Evolutionary conservation across 2,113 vertebrate species (phyloP), one percentile per base, ranked within the genome.

Genomic region (Sinocyclocheilus maitianheensis): DNA sequence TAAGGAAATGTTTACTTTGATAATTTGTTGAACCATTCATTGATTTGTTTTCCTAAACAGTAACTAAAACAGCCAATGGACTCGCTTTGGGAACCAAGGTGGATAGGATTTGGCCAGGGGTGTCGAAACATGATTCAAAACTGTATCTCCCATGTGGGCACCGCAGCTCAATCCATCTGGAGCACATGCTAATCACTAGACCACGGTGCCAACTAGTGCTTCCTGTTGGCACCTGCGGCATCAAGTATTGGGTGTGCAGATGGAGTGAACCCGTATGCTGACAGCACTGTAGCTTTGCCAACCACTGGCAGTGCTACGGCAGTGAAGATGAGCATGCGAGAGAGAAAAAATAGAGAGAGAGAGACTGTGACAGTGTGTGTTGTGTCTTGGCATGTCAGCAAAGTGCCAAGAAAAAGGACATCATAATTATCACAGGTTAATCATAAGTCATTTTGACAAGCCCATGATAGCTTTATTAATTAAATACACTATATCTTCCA

Each of bases 171-270:
- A 81, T 67, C 60, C 60, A 69, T 82, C 63, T 82, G 26, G 43
- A 69, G 62, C 80, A 51, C 80, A 82, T 53, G 80, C 80, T 82
- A 82, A 82, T 69, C 62, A 82, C 43, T 69, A 69, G 43, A 83
- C 81, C 67, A 83, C 67, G 48, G 51, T 34, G 67, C 67, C 81
- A 83, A 43, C 81, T 58, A 58, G 67, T 72, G 81, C 30, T 69
- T 69, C 26, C 48, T 55, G 48, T 53, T 83, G 67, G 65, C 51
- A 55, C 67, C 48, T 55, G 22, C 30, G 26, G 40, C 18, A 20
- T 53, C 43, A 51, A 69, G 46, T 67, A 26, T 46, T 63, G 46
- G 46, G 8, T 34, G 63, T 69, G 62, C 63, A 69, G 80, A 43
- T 69, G 80, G 80, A 82, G 62, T 53, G 43, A 30, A 53, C n/a